Evolutionary conservation across 1,140 invertebrate species (phyloP), one percentile per base, ranked within the genome.

Genomic region (Drosophila pruinosa): DNA sequence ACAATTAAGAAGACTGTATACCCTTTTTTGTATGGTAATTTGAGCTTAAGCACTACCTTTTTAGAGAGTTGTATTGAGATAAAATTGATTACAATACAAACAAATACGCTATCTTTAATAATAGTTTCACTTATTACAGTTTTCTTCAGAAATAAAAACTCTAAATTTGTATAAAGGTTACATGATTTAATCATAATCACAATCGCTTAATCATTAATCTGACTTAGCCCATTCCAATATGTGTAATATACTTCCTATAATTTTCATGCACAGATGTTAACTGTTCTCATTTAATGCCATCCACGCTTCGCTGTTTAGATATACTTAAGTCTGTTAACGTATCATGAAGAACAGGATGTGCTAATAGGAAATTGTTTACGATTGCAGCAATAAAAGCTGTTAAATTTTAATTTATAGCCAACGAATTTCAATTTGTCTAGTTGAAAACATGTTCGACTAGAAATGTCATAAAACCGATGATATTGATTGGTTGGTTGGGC

Each of bases 401-500:
- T 22, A 12, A 68, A 43, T 21, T 15, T 38, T 54, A 54, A 70
- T 62, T 28, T 43, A 53, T 53, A 19, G 48, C 39, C 19, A 36
- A 21, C 26, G 65, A 21, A 36, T 48, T 48, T 59, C 1, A 48
- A 48, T 24, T 45, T 21, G 4, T 2, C 3, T 14, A 31, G 7
- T 19, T n/a, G 5, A 17, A 47, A 57, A 57, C 62, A 12, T 26
- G 52, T 67, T 67, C 31, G n/a, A 24, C 50, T 1, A 34, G 12
- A 47, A 21, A 47, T 8, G 6, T 15, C 10, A 63, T 48, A 71
- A 64, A 57, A 50, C 43, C 19, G 19, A 28, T 22, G 26, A 36
- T 34, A 45, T 50, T 58, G 50, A 70, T 70, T 10, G 61, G 8
- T 26, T 64, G 31, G 52, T 12, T 65, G 53, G 19, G 47, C 68